Base-by-base conservation (phyloP, 2,888 invertebrate genomes). In the Diaphora mendica region DNA sequence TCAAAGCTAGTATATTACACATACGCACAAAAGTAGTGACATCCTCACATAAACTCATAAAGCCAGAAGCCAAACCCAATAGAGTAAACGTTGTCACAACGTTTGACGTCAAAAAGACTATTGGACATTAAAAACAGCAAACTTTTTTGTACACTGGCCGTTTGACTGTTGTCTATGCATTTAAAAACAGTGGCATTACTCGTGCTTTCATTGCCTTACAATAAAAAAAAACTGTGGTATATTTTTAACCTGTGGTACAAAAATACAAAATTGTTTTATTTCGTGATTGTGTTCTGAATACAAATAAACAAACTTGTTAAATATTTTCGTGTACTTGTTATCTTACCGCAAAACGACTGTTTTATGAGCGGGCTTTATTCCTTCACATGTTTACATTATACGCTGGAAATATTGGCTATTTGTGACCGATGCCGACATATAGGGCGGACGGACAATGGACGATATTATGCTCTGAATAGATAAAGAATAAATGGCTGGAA, bases 371-470 rank as follows among this genome's bases (percentile, higher is more conserved):
- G 35, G n/a, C 55, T 68, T 68, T 68, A 68, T 68, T 68, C 65
- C 48, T 64, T 35, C 30, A 4, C 51, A 23, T 76, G 71, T 76
- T 76, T 75, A 72, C 44, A 13, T n/a, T 62, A 39, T 1, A 65
- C n/a, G 15, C 13, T 3, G 35, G 71, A 75, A 71, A 64, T 73
- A 73, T 71, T 71, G 66, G 42, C n/a, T 13, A 69, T 51, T 55
- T 68, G 62, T 71, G 67, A 15, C 44, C 0, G 44, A 48, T 64
- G 42, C 42, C 75, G 74, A 35, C 72, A 68, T 74, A 23, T 15
- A 15, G 73, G 77, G 39, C 81, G 71, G 69, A 68, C 48, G 33
- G 64, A 71, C 68, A 77, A 77, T 55, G 71, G 20, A 77, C 71
- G 67, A 75, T 78, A 75, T 9, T 35, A 35, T 3, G 15, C n/a